phyloP scores from a whole-genome alignment of 2,113 vertebrate species.

The Vicugna pacos region DNA sequence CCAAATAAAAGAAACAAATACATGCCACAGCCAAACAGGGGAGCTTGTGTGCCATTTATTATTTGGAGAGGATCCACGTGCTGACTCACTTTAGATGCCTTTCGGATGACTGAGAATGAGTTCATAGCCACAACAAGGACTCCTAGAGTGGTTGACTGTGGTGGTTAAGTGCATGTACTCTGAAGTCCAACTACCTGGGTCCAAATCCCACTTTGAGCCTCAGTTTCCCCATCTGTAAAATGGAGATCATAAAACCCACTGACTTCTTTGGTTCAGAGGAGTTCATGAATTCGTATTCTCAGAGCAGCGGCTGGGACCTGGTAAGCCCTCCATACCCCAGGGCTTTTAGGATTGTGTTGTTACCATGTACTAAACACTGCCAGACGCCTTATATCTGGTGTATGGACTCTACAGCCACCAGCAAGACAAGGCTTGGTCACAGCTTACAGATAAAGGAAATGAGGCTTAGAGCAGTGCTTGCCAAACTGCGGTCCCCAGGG shows the following conservation, averaged over 20 bases:
- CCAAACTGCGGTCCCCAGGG: accelerated
- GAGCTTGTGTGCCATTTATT: accelerated
- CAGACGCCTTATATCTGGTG: accelerated
- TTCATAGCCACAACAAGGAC: accelerated
- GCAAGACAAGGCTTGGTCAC: not conserved
- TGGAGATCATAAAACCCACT: not conserved
- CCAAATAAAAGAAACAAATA: not conserved
- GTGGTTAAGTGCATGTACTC: accelerated
- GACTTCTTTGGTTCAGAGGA: not conserved
- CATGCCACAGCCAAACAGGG: accelerated
- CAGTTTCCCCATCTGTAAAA: not conserved
- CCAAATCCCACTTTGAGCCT: not conserved
- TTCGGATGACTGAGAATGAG: not conserved
- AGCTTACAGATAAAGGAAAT: not conserved
- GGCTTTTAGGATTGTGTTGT: not conserved
- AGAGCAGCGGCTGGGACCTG: not conserved
- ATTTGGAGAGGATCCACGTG: too few relatives aligned
- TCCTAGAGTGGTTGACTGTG: accelerated
- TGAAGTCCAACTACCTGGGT: not conserved
- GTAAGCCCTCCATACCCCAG: accelerated
- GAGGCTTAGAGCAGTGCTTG: accelerated
- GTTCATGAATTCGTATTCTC: not conserved
- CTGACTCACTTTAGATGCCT: not conserved
- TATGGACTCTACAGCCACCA: accelerated
- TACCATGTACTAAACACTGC: accelerated